phyloP scores from a whole-genome alignment of 2,797 vertebrate genomes.

The Champsocephalus esox region DNA sequence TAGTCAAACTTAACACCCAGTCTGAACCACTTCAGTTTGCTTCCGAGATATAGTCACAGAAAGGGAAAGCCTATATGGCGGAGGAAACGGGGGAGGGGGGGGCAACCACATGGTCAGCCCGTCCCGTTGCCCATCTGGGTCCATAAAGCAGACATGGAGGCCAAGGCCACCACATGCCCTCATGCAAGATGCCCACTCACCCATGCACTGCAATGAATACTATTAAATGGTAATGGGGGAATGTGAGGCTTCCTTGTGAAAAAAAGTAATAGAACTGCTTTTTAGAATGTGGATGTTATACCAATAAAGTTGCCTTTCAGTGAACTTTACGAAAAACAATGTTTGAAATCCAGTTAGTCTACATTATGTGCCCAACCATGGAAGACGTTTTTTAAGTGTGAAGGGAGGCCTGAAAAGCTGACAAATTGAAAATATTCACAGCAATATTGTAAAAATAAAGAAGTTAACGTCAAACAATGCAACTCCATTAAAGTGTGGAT shows the following conservation, averaged over 20 bases:
- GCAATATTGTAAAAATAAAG: neutral
- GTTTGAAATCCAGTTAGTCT: neutral
- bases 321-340: neutral
- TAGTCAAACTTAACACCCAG: slow-evolving; percentile 26
- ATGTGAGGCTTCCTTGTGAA: slow-evolving; percentile 6
- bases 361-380: neutral
- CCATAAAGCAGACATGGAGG: slow-evolving; percentile 80
- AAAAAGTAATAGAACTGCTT: neutral
- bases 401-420: neutral
- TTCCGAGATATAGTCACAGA: slow-evolving; percentile 24
- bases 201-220: slow-evolving; percentile 67
- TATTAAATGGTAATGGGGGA: slow-evolving; percentile 35
- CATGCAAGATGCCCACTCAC: slow-evolving; percentile 74
- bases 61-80: slow-evolving; percentile 45
- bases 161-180: slow-evolving; percentile 81
- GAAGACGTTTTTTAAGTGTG: neutral
- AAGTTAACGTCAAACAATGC: neutral
- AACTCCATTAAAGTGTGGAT: neutral
- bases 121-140: slow-evolving; percentile 86
- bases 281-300: neutral
- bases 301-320: neutral
- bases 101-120: slow-evolving; percentile 83
- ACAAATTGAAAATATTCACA: neutral
- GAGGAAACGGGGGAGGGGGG: slow-evolving; percentile 73
- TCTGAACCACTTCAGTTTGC: slow-evolving; percentile 4